phyloP scores from a whole-genome alignment of 2,113 vertebrate genomes.

The Pteruthius melanotis region DNA sequence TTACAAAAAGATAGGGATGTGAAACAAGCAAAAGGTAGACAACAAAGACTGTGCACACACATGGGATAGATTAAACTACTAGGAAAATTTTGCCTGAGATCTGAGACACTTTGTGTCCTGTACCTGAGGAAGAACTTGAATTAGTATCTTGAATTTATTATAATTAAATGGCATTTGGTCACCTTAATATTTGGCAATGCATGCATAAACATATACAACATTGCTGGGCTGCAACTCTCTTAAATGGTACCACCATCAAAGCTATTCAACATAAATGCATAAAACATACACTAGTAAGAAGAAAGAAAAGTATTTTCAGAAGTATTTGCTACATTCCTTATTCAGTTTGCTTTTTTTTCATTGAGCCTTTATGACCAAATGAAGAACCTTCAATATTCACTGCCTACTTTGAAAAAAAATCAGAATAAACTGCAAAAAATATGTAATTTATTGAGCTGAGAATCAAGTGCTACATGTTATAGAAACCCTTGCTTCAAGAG shows the following conservation, averaged over 20 bases:
- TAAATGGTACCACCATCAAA: neutral
- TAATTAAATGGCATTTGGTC: neutral
- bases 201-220: neutral
- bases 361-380: neutral
- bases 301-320: neutral
- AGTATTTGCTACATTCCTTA: neutral
- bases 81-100: neutral
- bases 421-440: neutral
- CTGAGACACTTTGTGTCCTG: neutral
- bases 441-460: neutral
- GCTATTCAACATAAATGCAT: neutral
- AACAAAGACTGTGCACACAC: neutral
- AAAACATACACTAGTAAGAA: neutral
- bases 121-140: neutral
- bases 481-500: neutral
- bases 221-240: neutral
- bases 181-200: neutral
- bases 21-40: neutral
- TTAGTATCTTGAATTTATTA: neutral
- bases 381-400: neutral
- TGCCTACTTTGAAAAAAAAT: neutral
- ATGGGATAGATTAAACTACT: neutral
- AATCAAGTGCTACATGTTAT: neutral
- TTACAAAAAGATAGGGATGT: neutral
- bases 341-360: neutral